Evolutionary conservation across 2,113 vertebrate species (phyloP), one percentile per base, ranked within the genome.

Genomic region (Lota lota): DNA sequence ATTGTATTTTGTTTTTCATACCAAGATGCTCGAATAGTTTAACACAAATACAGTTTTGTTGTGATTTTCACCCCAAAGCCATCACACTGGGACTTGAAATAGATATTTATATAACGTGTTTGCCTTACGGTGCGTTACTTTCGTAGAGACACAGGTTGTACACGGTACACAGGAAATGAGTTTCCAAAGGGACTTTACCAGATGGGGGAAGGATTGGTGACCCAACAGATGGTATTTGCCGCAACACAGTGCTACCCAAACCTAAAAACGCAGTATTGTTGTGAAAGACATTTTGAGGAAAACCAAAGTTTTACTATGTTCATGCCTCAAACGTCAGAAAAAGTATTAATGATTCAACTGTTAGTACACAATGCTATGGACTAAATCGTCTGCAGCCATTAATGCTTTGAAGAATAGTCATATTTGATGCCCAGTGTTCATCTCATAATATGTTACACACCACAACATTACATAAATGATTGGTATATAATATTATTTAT

Each of bases 281-380:
- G 53, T n/a, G n/a, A 3, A 2, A 18, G 16, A 56, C 16, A 56
- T 17, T n/a, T n/a, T n/a, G 53, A 56, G 16, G 15, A 56, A 56
- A 70, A 77, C 69, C 76, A 79, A 77, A 80, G 79, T 73, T 72
- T 16, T 6, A 14, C 50, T 18, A 20, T 50, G 12, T 20, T 68
- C 58, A 18, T 40, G 70, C 63, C 68, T 59, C 18, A 69, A 60
- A 66, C 63, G 1, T 58, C 2, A 22, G n/a, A n/a, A n/a, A 56
- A 56, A 22, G 47, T n/a, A 56, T 19, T 5, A 56, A 18, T 56
- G 12, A 47, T 47, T 12, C 10, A 47, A 56, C 17, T n/a, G 51
- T 15, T 11, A 40, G 12, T 47, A 22, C 65, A 58, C 15, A 2
- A n/a, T 64, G 28, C 33, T 19, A 4, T 63, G 18, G 16, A 59